Percentiles rank a stretch among this genome's conserved stretches.
phyloP scores from a whole-genome alignment of 2,113 vertebrate species.

The Phyllostomus discolor region DNA sequence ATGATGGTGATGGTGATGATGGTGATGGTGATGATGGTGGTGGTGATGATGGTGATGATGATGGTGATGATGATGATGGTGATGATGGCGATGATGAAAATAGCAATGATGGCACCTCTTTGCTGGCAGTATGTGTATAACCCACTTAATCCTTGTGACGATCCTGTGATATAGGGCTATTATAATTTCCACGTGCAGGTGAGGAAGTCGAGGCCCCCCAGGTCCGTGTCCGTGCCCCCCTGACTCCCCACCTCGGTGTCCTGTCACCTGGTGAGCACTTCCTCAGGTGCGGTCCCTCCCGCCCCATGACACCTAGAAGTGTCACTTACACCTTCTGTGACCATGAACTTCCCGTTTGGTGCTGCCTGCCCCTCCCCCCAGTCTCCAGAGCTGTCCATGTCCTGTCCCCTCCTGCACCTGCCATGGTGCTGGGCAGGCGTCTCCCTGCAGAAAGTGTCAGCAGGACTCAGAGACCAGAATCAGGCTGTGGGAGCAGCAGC shows the following conservation, averaged over 20 bases:
- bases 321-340: rapidly evolving
- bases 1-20: rapidly evolving
- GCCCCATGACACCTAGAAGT: not conserved
- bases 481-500: not conserved
- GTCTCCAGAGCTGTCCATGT: rapidly evolving
- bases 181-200: not conserved
- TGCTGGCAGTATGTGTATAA: not conserved
- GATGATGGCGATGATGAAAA: not conserved
- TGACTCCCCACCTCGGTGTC: too few species aligned
- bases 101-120: not conserved
- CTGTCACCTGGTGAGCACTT: rapidly evolving
- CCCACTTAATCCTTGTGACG: not conserved
- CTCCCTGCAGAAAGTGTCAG: not conserved
- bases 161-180: not conserved
- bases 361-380: too few species aligned
- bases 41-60: rapidly evolving
- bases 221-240: rapidly evolving
- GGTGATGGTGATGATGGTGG: rapidly evolving
- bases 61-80: rapidly evolving
- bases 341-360: not conserved
- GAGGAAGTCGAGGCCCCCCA: not conserved
- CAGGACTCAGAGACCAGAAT: rapidly evolving
- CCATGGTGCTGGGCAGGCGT: rapidly evolving
- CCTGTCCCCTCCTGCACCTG: rapidly evolving
- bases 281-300: not conserved